phyloP scores from a whole-genome alignment of 2,113 vertebrate species.

The Oryctolagus cuniculus region mOryCun1.1 NC_091436.1:112034501-112035000 shows the following conservation, averaged over 20 bases:
- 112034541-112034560: not conserved
- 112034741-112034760: not conserved
- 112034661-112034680: not conserved
- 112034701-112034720: not conserved
- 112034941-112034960: slow-evolving; percentile 27
- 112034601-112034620: not conserved
- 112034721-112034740: not conserved
- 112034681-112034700: not conserved
- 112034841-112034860: not conserved
- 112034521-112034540: not conserved
- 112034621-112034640: not conserved
- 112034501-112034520: not conserved
- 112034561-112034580: not conserved
- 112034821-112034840: too few species aligned
- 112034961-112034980: slow-evolving; percentile 25
- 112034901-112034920: not conserved
- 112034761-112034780: not conserved
- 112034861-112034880: not conserved
- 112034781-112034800: not conserved
- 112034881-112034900: not conserved
- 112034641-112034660: slow-evolving; percentile 8
- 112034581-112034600: not conserved
- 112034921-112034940: not conserved
- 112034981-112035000: not conserved
- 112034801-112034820: too few species aligned